Base-by-base conservation (phyloP, 2,113 vertebrate species). In the Pogona vitticeps region DNA sequence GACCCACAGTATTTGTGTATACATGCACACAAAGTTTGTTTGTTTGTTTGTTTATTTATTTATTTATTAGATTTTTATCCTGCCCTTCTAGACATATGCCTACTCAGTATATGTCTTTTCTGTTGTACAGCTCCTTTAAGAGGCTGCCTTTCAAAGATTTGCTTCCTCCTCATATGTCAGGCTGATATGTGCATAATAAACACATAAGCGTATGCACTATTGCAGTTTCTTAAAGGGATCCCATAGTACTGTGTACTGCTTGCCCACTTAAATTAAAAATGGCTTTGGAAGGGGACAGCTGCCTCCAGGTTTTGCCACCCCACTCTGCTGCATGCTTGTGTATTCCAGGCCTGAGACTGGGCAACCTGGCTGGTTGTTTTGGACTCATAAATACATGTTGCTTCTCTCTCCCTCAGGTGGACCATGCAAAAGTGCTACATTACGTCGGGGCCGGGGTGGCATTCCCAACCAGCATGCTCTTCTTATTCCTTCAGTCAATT, bases 381-480 rank as follows among this genome's bases (percentile, higher is more conserved):
- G 33, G 10, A 59, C 26, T 58, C 58, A 42, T 85, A 2, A 70
- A 21, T 31, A 23, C 14, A 31, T 21, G 20, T 33, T 78, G 20
- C 40, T 56, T 59, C 9, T 14, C 14, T 17, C 6, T n/a, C 65
- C 18, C 38, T 0, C 92, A 98, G 98, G 97, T 98, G 93, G 97
- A 98, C 92, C 97, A 97, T 0, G 97, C 97, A 82, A 98, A 98
- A 91, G 97, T 98, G 56, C 95, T 98, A 0, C 98, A 98, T 92
- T 98, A 98, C 76, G 96, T 98, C 0, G 98, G 98, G 1, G 98
- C 97, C 0, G 98, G 97, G 0, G 97, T 98, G 81, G 97, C 97
- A 5, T 98, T 98, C 89, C 98, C 98, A 17, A 97, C 97, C 90
- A 98, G 98, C 94, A 97, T 98, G 96, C 89, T 98, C 88, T 98